Evolutionary conservation across 37 sponge, comb jelly and placozoan species (phyloP).

Genomic region (Bolinopsis microptera): DNA sequence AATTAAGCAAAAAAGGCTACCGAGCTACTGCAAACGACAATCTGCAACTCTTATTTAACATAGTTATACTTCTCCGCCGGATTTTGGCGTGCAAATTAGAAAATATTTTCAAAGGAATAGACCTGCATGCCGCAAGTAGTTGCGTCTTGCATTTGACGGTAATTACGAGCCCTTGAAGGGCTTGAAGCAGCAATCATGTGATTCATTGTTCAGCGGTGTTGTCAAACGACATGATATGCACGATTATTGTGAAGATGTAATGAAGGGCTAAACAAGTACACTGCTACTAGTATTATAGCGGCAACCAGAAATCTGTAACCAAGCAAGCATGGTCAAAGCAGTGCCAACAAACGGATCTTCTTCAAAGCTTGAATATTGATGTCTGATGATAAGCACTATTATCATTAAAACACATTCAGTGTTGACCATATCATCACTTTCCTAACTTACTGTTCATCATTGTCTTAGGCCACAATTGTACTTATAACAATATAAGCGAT

Average conservation of each 20-base stretch:
- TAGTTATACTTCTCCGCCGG: background rate
- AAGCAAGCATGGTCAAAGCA: no score
- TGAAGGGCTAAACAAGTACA: background rate
- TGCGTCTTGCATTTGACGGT: background rate
- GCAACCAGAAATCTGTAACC: no score
- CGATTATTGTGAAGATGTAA: background rate
- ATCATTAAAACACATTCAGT: no score
- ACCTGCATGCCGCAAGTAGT: background rate
- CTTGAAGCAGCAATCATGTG: background rate
- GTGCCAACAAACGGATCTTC: no score
- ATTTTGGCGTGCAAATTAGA: background rate
- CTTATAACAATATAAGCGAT: no score
- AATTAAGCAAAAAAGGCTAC: background rate
- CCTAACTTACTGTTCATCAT: no score
- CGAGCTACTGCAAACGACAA: background rate
- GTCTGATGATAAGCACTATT: no score
- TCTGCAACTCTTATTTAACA: background rate
- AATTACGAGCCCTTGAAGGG: background rate
- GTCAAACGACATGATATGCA: background rate
- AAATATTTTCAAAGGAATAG: background rate
- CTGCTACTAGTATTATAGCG: no score
- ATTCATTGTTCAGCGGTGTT: background rate
- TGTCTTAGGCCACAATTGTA: no score
- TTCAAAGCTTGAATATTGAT: no score
- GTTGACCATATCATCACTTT: no score